These are phyloP conservation scores for Gallinago nigripennis DNA, from an alignment of 2,797 vertebrate species.

Conservation along the genomic window DNA sequence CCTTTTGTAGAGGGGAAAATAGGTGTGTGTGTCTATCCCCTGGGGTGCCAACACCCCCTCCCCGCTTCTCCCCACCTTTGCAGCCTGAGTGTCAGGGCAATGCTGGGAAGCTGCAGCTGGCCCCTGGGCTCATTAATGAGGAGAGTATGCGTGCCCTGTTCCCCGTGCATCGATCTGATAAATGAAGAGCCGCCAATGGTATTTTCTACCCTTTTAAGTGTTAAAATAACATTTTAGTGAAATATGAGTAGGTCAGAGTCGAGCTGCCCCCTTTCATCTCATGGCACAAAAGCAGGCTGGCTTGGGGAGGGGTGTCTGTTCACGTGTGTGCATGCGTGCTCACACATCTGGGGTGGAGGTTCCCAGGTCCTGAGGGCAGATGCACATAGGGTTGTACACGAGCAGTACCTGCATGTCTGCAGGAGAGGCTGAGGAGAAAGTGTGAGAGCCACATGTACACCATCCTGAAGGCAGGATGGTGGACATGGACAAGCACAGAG, in stretches of 20 bases:
- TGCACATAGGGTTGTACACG: neutral
- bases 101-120: neutral
- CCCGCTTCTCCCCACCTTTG: neutral
- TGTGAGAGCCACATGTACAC: too few relatives aligned
- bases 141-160: neutral
- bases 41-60: neutral
- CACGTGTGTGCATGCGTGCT: accelerated
- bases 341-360: neutral
- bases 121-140: constrained; percentile 30
- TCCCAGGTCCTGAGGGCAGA: neutral
- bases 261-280: constrained; percentile 56
- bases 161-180: constrained; percentile 46
- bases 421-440: neutral
- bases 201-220: constrained; percentile 75
- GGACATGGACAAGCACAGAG: neutral
- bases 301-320: neutral
- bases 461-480: neutral
- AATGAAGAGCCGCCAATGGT: constrained; percentile 39
- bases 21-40: neutral
- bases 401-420: accelerated
- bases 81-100: neutral
- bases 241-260: constrained; percentile 71
- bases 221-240: constrained; percentile 77
- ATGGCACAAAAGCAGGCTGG: neutral
- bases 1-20: neutral